phyloP scores from a whole-genome alignment of 2,888 invertebrate genomes.

The Tortricodes alternella region DNA sequence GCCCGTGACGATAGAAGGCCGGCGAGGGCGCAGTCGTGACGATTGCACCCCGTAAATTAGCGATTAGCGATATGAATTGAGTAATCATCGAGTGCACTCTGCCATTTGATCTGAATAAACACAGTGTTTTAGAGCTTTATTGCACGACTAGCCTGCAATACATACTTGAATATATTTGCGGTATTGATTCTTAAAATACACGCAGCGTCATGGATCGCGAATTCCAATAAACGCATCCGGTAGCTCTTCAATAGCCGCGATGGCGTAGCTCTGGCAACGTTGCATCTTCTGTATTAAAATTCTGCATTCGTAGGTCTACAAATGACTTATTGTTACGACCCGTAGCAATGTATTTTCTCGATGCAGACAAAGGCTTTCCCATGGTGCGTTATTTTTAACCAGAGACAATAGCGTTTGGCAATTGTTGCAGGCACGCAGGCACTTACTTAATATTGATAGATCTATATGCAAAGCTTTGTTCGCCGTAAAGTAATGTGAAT shows the following conservation, averaged over 20 bases:
- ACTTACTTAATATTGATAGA: slow-evolving; percentile 33
- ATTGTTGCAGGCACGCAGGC: slow-evolving; percentile 47
- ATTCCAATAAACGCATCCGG: slow-evolving; percentile 12
- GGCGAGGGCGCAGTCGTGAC: slow-evolving; percentile 43
- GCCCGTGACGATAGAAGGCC: slow-evolving; percentile 31
- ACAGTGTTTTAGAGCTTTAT: slow-evolving; percentile 14
- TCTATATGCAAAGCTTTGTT: slow-evolving; percentile 34
- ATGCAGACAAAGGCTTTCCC: slow-evolving; percentile 58
- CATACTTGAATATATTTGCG: background rate
- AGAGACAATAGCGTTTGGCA: slow-evolving; percentile 66
- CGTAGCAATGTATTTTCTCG: slow-evolving; percentile 39
- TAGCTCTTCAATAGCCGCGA: background rate
- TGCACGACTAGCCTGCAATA: slow-evolving; percentile 6
- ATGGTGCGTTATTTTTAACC: slow-evolving; percentile 53
- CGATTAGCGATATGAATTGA: slow-evolving; percentile 25
- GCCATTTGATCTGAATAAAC: slow-evolving; percentile 30
- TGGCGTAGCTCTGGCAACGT: background rate
- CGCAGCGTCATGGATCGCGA: background rate
- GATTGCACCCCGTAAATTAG: slow-evolving; percentile 38
- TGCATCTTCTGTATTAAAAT: slow-evolving; percentile 40
- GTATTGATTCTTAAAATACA: background rate
- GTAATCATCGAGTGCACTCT: slow-evolving; percentile 20
- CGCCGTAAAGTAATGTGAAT: slow-evolving; percentile 44
- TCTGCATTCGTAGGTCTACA: slow-evolving; percentile 41
- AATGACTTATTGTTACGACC: slow-evolving; percentile 43